phyloP scores from a whole-genome alignment of 1,140 invertebrate species.

The Trichonephila clavata region DNA sequence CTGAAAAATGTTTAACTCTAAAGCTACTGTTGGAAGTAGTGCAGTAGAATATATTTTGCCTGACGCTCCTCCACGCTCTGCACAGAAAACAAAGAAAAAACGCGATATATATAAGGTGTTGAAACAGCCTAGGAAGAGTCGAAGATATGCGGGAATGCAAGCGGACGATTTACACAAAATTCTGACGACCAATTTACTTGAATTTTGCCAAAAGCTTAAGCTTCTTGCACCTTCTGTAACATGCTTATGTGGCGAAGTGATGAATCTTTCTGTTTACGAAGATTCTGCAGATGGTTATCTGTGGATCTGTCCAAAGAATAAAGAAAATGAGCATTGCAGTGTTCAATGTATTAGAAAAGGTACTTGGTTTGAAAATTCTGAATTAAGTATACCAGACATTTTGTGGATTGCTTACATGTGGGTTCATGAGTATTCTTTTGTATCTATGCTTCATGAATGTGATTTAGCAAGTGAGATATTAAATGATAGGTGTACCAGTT shows the following conservation, averaged over 20 bases:
- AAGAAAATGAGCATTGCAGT: not conserved
- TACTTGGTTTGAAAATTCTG: conserved; percentile 6
- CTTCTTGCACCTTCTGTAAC: not conserved
- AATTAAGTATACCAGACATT: not conserved
- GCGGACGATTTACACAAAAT: not conserved
- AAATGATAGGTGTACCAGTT: not conserved
- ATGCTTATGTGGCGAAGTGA: not conserved
- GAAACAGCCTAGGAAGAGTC: too few species aligned
- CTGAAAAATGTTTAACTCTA: too few species aligned
- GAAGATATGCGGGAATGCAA: not conserved
- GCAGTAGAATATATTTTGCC: too few species aligned
- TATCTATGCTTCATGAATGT: not conserved
- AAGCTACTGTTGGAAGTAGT: too few species aligned
- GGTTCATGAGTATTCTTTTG: not conserved
- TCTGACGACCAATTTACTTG: not conserved
- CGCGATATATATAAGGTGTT: too few species aligned
- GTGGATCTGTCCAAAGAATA: not conserved
- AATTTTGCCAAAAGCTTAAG: not conserved
- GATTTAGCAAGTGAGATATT: not conserved
- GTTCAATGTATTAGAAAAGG: not conserved
- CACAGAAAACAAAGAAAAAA: too few species aligned
- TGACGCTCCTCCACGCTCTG: too few species aligned
- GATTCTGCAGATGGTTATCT: not conserved
- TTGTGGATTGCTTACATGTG: conserved; percentile 6
- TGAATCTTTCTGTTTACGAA: not conserved